Conservation (phyloP, 2,113 vertebrate genomes). For the Talpa occidentalis region DNA sequence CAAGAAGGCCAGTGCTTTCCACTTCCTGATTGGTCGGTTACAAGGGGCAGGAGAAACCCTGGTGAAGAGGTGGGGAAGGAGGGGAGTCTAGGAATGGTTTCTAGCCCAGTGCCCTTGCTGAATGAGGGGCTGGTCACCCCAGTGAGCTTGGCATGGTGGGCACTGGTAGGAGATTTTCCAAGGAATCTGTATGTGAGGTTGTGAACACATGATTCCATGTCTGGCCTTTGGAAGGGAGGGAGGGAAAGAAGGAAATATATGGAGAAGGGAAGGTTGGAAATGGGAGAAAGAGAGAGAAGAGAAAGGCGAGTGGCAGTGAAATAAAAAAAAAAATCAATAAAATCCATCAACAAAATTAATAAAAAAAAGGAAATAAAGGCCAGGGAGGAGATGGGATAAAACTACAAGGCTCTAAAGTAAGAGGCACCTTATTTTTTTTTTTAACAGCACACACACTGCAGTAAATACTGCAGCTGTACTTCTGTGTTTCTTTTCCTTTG, state of each 20-base stretch:
- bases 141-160: neutral
- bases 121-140: neutral
- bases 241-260: neutral
- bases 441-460: neutral
- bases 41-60: neutral
- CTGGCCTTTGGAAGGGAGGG: neutral
- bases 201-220: neutral
- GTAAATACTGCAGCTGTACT: neutral
- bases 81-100: neutral
- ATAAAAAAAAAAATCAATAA: neutral
- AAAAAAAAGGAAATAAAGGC: neutral
- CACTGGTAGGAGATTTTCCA: neutral
- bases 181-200: neutral
- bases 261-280: neutral
- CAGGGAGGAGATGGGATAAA: neutral
- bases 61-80: neutral
- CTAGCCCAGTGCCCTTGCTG: neutral
- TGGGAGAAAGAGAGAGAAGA: neutral
- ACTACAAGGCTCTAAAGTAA: accelerated
- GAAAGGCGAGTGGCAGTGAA: neutral
- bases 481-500: neutral
- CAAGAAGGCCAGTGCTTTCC: neutral
- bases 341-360: neutral
- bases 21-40: neutral
- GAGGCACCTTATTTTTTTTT: too few species aligned